Percentiles rank a stretch among this genome's conserved stretches.
Conservation (phyloP, 1,140 invertebrate genomes). For the Macrotrachela quadricornifera region DNA sequence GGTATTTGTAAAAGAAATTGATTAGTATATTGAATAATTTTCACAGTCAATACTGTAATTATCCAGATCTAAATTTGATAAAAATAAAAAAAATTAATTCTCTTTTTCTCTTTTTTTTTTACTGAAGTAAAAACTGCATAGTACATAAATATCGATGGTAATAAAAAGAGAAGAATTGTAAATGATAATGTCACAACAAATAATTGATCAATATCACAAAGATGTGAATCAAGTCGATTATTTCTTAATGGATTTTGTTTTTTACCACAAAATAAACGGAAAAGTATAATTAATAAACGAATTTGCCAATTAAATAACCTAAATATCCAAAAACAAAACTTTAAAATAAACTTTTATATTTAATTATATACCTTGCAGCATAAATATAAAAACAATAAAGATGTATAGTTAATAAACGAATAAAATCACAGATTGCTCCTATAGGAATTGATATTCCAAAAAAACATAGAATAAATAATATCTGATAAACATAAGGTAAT, state of each 20-base stretch:
- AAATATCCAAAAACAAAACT: no score
- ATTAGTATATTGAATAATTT: no score
- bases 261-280: conserved; percentile 63
- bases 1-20: no score
- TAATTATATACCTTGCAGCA: conserved; percentile 49
- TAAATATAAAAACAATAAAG: conserved; percentile 84
- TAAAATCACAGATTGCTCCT: no score
- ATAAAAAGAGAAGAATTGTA: conserved; percentile 59
- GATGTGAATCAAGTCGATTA: conserved; percentile 35
- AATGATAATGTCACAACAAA: conserved; percentile 70
- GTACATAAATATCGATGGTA: conserved; percentile 68
- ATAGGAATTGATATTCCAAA: no score
- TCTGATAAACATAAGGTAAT: no score
- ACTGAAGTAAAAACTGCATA: conserved; percentile 65
- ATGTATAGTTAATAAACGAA: conserved; percentile 52
- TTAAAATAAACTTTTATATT: no score
- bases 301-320: conserved; percentile 62
- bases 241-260: conserved; percentile 65
- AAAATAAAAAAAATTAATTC: no score
- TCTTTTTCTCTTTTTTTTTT: conserved; percentile 17
- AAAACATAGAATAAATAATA: no score
- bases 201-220: conserved; percentile 56
- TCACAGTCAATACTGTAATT: no score
- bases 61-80: no score
- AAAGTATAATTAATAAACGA: conserved; percentile 48